phyloP scores from a whole-genome alignment of 2,113 vertebrate species.

The Corythornis vintsioides region DNA sequence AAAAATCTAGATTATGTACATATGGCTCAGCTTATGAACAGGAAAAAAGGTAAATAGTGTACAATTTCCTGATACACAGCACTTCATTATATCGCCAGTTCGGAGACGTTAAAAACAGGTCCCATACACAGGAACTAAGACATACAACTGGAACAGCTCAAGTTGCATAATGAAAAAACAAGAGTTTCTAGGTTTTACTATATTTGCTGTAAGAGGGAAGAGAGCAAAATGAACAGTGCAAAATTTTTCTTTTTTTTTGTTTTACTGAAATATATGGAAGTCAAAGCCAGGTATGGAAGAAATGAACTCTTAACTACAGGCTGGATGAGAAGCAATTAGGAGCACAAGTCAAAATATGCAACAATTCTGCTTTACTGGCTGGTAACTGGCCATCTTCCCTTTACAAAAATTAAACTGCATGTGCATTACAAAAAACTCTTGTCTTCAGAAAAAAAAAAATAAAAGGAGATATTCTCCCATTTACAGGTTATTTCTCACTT shows the following conservation, averaged over 20 bases:
- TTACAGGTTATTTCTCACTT: neutral
- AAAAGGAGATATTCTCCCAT: conserved; percentile 13
- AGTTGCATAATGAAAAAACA: conserved; percentile 64
- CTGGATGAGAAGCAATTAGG: conserved; percentile 25
- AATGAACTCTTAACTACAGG: conserved; percentile 20
- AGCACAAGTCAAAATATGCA: conserved; percentile 41
- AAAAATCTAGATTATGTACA: conserved; percentile 81
- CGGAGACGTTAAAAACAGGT: conserved; percentile 41
- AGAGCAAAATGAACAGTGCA: conserved; percentile 76
- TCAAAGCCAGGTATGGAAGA: conserved; percentile 47
- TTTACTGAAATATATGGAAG: conserved; percentile 67
- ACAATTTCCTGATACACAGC: conserved; percentile 76
- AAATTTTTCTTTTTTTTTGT: conserved; percentile 60
- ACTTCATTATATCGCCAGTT: conserved; percentile 70
- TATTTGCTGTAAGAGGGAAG: conserved; percentile 47
- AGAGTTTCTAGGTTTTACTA: conserved; percentile 43
- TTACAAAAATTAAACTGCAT: conserved; percentile 54
- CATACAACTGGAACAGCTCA: conserved; percentile 55
- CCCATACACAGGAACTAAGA: conserved; percentile 64
- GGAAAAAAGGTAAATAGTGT: conserved; percentile 72
- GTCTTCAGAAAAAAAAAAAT: conserved; percentile 26
- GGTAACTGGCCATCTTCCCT: conserved; percentile 47
- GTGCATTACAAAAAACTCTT: conserved; percentile 50
- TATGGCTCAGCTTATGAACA: conserved; percentile 86
- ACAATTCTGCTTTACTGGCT: conserved; percentile 52